Evolutionary conservation across 2,113 vertebrate species (phyloP), one percentile per base, ranked within the genome.

Genomic region (Choloepus hoffmanni): DNA sequence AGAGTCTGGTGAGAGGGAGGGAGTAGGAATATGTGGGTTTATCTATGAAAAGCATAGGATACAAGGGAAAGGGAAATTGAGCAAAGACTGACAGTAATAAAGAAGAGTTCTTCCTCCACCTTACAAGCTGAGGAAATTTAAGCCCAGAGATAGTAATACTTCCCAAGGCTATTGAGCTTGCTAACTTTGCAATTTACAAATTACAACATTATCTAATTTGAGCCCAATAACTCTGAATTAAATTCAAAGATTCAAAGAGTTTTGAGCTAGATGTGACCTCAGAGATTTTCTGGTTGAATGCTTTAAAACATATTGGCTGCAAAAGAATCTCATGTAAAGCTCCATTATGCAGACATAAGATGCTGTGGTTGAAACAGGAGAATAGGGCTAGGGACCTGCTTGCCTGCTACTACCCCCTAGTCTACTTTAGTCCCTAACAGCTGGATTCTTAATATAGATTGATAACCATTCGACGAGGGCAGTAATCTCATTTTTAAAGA

Each of bases 131-230:
- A 81, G 53, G 85, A 92, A 90, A 67, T 93, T 85, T 73, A 82
- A 92, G 18, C 4, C 43, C 0, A 4, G 62, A 63, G 62, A 40
- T 40, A 13, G 7, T 67, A 72, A 85, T 50, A 60, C 28, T 95
- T 91, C 33, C 28, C 30, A 85, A 81, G 55, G 30, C 24, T 21
- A 89, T 48, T 85, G 53, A 55, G 63, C 24, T 58, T 93, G 67
- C 55, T 74, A 63, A 1, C 9, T 92, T 96, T 94, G 73, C 45
- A 72, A 89, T 96, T 96, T 63, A 83, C 3, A 86, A 95, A 85
- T 15, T 14, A 65, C 55, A 70, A 68, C 13, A 53, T 93, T 60
- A 86, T 67, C 33, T 95, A 92, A 88, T 95, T 72, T 30, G 40
- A 96, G 40, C 13, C 16, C 28, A 73, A n/a, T 18, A 50, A 70